Percentiles rank a stretch among this genome's conserved stretches.
Conservation (phyloP, 2,888 invertebrate species). For the Aporophyla nigra region DNA sequence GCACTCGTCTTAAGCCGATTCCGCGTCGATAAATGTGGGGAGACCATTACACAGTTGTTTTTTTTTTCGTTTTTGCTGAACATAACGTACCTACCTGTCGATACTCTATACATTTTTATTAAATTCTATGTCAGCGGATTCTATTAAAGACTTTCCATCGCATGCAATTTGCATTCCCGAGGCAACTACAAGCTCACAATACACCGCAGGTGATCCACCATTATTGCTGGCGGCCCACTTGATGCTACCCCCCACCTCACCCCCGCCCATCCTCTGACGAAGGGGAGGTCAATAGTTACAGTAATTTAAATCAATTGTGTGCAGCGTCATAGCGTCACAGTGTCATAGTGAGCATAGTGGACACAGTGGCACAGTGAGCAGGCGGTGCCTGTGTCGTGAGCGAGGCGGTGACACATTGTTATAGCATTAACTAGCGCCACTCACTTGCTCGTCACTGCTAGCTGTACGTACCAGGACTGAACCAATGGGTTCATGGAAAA, state of each 20-base stretch:
- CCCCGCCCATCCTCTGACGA: not conserved
- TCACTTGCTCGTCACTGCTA: not conserved
- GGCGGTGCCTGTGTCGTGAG: not conserved
- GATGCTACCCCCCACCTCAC: not conserved
- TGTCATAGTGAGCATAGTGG: not conserved
- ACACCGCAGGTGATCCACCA: constrained; percentile 16
- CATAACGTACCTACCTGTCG: no score
- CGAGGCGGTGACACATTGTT: not conserved
- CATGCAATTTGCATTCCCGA: constrained; percentile 13
- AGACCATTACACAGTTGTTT: no score
- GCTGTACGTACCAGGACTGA: not conserved
- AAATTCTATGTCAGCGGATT: constrained; percentile 23
- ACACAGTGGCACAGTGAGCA: not conserved
- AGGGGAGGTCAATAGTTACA: not conserved
- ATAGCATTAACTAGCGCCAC: constrained; percentile 1
- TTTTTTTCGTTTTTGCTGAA: no score
- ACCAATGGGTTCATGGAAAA: no score
- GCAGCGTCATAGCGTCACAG: not conserved
- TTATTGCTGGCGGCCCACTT: constrained; percentile 23
- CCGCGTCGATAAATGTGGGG: no score
- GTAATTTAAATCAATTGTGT: constrained; percentile 44
- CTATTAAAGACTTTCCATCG: constrained; percentile 1
- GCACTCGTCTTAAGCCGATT: no score
- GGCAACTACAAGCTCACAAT: constrained; percentile 6
- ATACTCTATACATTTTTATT: constrained; percentile 25